Percentiles rank a stretch among this genome's conserved stretches.
Evolutionary conservation across 2,888 invertebrate species (phyloP).

Genomic region (Nasonia oneida): DNA sequence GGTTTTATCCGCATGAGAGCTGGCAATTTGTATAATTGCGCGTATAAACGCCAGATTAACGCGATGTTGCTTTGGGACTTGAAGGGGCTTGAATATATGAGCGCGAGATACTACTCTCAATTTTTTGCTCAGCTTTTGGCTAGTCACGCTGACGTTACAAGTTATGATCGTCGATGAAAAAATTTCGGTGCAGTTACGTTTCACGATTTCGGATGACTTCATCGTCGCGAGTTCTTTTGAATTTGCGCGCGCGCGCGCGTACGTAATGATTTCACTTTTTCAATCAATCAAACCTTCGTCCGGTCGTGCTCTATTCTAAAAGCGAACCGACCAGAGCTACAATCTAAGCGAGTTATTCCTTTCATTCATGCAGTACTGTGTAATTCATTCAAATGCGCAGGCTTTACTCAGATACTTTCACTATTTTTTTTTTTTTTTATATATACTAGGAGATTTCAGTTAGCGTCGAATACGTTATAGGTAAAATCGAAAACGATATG

Average conservation of each 20-base stretch:
- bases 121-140: no score
- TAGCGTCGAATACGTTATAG: no score
- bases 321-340: neutral
- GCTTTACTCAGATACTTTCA: conserved; percentile 12
- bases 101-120: no score
- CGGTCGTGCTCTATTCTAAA: neutral
- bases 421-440: neutral
- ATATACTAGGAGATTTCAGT: neutral
- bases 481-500: no score
- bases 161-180: neutral
- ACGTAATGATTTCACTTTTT: conserved; percentile 17
- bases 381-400: neutral
- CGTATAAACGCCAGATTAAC: conserved; percentile 13
- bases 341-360: conserved; percentile 13
- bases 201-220: neutral
- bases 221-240: neutral
- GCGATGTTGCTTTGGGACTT: neutral
- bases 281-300: neutral
- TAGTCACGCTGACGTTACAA: no score
- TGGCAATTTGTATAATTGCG: neutral
- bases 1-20: neutral
- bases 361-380: neutral
- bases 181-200: no score
- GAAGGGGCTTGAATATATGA: neutral
- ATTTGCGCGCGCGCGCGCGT: no score